A percentile compares a stretch with the other conserved stretches of the same genome.
Conservation (phyloP, 2,113 vertebrate genomes). For the Cynocephalus volans region DNA sequence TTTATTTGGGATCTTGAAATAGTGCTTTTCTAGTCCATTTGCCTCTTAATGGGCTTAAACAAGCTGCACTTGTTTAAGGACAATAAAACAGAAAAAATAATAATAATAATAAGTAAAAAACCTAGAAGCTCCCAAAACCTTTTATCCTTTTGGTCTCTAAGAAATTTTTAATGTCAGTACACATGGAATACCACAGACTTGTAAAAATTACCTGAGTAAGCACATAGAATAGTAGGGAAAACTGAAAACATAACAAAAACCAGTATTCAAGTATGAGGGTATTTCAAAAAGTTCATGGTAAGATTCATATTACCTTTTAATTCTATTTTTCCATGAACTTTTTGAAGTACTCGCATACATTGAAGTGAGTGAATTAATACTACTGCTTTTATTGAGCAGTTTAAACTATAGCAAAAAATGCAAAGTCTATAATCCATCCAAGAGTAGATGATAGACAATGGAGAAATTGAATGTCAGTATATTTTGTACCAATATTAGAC, state of each 20-base stretch:
- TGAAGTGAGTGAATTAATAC: not conserved
- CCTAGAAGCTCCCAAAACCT: not conserved
- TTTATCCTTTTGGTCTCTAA: not conserved
- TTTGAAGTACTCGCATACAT: no score
- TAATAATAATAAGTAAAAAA: not conserved
- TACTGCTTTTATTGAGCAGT: not conserved
- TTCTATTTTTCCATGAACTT: no score
- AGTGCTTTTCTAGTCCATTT: not conserved
- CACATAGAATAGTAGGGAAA: not conserved
- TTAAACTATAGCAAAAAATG: conserved; percentile 20
- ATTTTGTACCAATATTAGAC: not conserved
- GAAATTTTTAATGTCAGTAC: not conserved
- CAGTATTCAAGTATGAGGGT: not conserved
- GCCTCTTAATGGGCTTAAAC: not conserved
- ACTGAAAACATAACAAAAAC: not conserved
- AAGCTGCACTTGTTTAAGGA: not conserved
- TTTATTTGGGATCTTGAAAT: conserved; percentile 12
- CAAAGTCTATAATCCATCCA: not conserved
- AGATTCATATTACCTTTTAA: no score
- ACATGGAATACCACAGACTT: not conserved
- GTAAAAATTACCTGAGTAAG: conserved; percentile 33
- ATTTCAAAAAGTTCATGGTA: no score
- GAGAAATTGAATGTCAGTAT: not conserved
- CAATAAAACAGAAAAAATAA: not conserved
- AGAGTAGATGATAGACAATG: not conserved